Base-by-base conservation (phyloP, 1,140 invertebrate genomes). In the Anadara kagoshimensis region DNA sequence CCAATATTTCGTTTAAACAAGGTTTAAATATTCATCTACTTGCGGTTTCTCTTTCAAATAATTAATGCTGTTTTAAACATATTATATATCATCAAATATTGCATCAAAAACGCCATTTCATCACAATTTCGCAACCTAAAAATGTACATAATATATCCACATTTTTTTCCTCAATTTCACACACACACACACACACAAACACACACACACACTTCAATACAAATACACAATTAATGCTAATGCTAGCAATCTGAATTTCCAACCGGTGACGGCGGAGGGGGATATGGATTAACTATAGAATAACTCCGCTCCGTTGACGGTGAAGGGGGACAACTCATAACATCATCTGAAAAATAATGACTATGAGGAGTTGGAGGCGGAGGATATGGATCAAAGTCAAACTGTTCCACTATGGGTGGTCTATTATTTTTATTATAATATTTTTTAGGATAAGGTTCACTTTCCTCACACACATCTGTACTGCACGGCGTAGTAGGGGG, bases 401-500 rank as follows among this genome's bases (percentile, higher is more conserved):
- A 93, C 68, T 93, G 92, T 67, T 87, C 83, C 54, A 85, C 68
- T 58, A 82, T 65, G 53, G 81, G 83, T 57, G 84, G 77, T 69
- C 83, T 80, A 57, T 82, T 82, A 53, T 84, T 83, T 75, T 78
- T 81, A 64, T 45, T 47, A 51, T 64, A 51, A 12, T 64, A 49
- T 64, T 53, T 51, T 53, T 53, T 64, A 36, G 78, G 78, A 73
- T 86, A 89, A 36, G 89, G 86, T 75, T 90, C 89, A 76, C 87
- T 89, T 71, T 97, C 96, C 83, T 97, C 95, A 86, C 94, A 96
- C 14, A 97, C 94, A 86, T 98, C 96, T 3, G 97, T 98, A 78
- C 95, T 96, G 86, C 96, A 97, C 0, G 97, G 96, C 10, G 96
- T 98, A 5, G 96, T 98, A 5, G 96, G 96, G 1, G 96, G 96